phyloP scores from a whole-genome alignment of 2,888 invertebrate genomes.

The Scaptomyza flava region DNA sequence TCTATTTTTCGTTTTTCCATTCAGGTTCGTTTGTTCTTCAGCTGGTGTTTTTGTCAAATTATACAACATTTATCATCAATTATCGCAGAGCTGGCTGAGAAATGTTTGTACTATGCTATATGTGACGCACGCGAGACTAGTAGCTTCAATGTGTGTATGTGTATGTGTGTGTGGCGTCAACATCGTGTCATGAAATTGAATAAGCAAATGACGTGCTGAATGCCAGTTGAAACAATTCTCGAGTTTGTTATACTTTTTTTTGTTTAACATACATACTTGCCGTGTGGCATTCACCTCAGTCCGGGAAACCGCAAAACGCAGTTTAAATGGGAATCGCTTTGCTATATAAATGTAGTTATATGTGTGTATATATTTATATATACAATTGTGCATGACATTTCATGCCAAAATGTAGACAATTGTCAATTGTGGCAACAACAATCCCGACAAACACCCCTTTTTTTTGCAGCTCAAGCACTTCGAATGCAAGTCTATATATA shows the following conservation, averaged over 20 bases:
- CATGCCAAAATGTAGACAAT: conserved; percentile 76
- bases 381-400: conserved; percentile 61
- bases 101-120: conserved; percentile 62
- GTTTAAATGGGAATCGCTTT: conserved; percentile 60
- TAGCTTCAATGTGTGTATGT: conserved; percentile 18
- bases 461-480: conserved; percentile 41
- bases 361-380: neutral
- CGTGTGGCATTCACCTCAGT: conserved; percentile 62
- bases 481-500: conserved; percentile 16
- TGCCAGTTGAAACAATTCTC: conserved; percentile 72
- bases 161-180: conserved; percentile 56
- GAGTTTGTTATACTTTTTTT: conserved; percentile 15
- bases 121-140: conserved; percentile 71
- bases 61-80: conserved; percentile 83
- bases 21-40: conserved; percentile 47
- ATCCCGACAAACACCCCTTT: conserved; percentile 68
- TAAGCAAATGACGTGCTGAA: conserved; percentile 83
- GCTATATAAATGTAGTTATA: neutral
- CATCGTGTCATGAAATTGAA: conserved; percentile 79
- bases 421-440: conserved; percentile 68
- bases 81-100: conserved; percentile 75
- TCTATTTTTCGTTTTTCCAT: conserved; percentile 9
- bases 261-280: conserved; percentile 18
- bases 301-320: conserved; percentile 71
- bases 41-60: conserved; percentile 77